Percentiles rank a stretch among this genome's conserved stretches.
phyloP scores from a whole-genome alignment of 2,113 vertebrate species.

The Neolamprologus caudopunctatus region DNA sequence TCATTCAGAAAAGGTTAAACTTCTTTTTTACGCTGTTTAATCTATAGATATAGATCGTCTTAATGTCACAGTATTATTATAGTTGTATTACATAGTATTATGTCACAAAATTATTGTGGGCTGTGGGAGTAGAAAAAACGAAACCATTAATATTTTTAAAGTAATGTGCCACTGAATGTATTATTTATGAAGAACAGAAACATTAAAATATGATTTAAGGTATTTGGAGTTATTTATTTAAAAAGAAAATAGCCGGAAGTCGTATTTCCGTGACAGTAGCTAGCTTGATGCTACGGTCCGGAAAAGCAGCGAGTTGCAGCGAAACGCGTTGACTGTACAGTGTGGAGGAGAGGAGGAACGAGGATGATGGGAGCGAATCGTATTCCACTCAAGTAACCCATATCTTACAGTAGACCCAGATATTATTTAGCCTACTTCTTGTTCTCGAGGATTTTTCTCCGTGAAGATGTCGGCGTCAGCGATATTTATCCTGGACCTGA shows the following conservation, averaged over 20 bases:
- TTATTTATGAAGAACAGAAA: not conserved
- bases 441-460: not conserved
- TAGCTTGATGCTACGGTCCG: not conserved
- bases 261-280: not conserved
- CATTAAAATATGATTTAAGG: not conserved
- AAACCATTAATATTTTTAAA: not conserved
- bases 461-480: constrained; percentile 74
- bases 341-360: constrained; percentile 6
- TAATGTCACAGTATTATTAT: not conserved
- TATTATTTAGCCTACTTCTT: not conserved
- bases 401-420: not conserved
- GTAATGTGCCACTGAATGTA: not conserved
- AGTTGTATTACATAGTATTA: too few relatives aligned
- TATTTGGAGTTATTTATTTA: not conserved
- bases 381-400: constrained; percentile 30
- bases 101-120: too few relatives aligned
- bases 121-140: not conserved
- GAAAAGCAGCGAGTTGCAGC: constrained; percentile 16
- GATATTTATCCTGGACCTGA: constrained; percentile 76
- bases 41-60: not conserved
- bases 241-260: not conserved
- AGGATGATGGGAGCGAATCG: constrained; percentile 41
- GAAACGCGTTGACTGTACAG: not conserved
- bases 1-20: not conserved
- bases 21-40: not conserved